Conservation (phyloP, 2,797 vertebrate species). For the Argyrosomus regius region DNA sequence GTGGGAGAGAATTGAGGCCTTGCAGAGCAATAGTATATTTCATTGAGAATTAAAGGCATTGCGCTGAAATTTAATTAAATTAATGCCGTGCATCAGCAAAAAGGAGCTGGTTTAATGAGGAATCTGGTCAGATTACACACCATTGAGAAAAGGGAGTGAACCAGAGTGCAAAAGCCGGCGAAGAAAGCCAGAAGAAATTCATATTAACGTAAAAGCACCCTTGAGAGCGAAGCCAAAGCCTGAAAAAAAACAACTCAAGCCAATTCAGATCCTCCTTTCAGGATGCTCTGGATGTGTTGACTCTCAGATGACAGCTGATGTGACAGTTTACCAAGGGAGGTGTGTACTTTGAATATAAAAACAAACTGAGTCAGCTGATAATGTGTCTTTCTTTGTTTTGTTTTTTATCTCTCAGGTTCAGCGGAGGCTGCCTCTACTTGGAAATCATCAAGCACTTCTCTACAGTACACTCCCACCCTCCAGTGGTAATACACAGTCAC, state of each 20-base stretch:
- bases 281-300: slow-evolving; percentile 41
- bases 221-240: slow-evolving; percentile 10
- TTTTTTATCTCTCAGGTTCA: slow-evolving; percentile 58
- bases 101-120: slow-evolving; percentile 8
- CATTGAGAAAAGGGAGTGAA: background rate
- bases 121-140: slow-evolving; percentile 4
- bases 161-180: slow-evolving; percentile 4
- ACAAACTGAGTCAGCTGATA: background rate
- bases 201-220: slow-evolving; percentile 17
- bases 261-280: background rate
- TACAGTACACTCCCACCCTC: slow-evolving; percentile 76
- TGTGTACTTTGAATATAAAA: background rate
- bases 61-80: slow-evolving; percentile 7
- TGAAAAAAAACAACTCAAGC: background rate
- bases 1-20: background rate
- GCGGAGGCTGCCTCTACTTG: slow-evolving; percentile 29
- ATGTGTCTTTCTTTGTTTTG: background rate
- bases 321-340: slow-evolving; percentile 47
- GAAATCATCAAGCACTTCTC: slow-evolving; percentile 60
- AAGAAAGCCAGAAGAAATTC: slow-evolving; percentile 5
- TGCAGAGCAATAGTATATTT: background rate
- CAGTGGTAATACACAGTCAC: slow-evolving; percentile 72
- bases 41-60: slow-evolving; percentile 18
- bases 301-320: slow-evolving; percentile 17
- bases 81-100: slow-evolving; percentile 17